These are phyloP conservation scores for Esox lucius DNA, from an alignment of 2,797 vertebrate species.

Conservation along the genomic window DNA sequence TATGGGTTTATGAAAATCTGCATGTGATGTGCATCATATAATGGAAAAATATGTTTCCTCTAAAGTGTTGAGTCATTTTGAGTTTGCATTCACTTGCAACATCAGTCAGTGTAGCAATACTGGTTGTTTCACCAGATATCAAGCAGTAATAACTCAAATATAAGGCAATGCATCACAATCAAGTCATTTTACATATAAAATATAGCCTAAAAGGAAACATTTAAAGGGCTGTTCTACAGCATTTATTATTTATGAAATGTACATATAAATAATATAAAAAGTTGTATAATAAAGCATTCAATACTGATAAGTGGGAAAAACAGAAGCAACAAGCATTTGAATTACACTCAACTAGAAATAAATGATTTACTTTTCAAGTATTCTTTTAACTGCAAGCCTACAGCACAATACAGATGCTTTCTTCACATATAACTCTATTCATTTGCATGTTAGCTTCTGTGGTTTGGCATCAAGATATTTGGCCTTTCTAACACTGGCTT, in stretches of 20 bases:
- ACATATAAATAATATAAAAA: not conserved
- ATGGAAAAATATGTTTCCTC: not conserved
- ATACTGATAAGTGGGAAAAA: not conserved
- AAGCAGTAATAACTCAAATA: not conserved
- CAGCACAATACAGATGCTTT: not conserved
- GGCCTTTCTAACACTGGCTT: constrained; percentile 18
- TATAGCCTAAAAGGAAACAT: not conserved
- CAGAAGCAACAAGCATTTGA: not conserved
- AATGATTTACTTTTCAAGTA: not conserved
- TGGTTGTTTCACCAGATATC: not conserved
- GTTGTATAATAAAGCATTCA: not conserved
- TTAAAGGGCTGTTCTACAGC: not conserved
- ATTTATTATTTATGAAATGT: not conserved
- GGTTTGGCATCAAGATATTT: constrained; percentile 39
- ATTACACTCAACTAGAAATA: not conserved
- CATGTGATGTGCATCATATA: not conserved
- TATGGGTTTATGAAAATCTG: not conserved
- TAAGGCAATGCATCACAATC: not conserved
- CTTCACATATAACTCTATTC: constrained; percentile 21
- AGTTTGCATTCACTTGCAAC: not conserved
- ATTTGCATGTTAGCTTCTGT: constrained; percentile 46
- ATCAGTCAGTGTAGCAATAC: constrained; percentile 7
- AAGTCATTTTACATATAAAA: not conserved
- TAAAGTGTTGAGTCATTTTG: not conserved
- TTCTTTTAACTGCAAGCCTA: not conserved